Percentiles rank a stretch among this genome's conserved stretches.
These are phyloP conservation scores for Calameuta pallipes DNA, from an alignment of 2,888 invertebrate species.

Conservation along the genomic window DNA sequence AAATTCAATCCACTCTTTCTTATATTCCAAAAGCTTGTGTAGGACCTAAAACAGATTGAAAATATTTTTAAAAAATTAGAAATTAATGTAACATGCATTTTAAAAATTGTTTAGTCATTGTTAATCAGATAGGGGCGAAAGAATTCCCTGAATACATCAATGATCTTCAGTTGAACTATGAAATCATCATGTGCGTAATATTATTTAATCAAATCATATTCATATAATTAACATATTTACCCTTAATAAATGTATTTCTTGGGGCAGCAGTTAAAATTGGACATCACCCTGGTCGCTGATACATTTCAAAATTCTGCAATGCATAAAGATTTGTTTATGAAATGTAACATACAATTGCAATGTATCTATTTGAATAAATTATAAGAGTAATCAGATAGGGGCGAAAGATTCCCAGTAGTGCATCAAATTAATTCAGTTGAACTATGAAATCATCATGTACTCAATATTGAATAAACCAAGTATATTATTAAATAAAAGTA, in stretches of 20 bases:
- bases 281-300: not conserved
- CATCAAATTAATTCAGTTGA: conserved; percentile 56
- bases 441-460: conserved; percentile 56
- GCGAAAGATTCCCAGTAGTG: conserved; percentile 54
- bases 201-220: conserved; percentile 2
- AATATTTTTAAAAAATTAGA: not conserved
- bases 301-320: not conserved
- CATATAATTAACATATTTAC: not conserved
- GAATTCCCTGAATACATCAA: conserved; percentile 49
- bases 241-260: not conserved
- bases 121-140: conserved; percentile 69
- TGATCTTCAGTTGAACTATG: conserved; percentile 58
- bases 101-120: not conserved
- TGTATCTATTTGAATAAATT: not conserved
- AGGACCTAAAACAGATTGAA: not conserved
- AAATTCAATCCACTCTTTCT: not conserved
- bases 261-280: not conserved
- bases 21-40: no score
- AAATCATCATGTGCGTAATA: conserved; percentile 44
- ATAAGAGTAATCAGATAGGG: conserved; percentile 68
- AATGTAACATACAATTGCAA: not conserved
- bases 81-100: not conserved
- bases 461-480: conserved; percentile 14
- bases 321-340: not conserved
- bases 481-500: not conserved